phyloP scores from a whole-genome alignment of 2,888 invertebrate genomes.

The Hanleya hanleyi region DNA sequence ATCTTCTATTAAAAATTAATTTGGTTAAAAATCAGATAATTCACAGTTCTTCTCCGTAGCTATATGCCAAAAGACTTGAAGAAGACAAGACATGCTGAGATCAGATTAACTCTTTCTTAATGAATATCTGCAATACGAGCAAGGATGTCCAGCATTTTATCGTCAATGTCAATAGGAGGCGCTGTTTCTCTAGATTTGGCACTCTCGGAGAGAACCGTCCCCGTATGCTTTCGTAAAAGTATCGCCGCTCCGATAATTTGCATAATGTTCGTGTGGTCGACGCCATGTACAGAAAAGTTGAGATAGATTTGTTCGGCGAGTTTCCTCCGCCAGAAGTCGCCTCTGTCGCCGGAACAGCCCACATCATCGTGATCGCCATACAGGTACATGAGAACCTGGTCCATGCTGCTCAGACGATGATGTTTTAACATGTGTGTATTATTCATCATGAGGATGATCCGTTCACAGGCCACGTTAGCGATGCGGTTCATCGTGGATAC shows the following conservation, averaged over 20 bases:
- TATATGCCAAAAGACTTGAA: too few relatives aligned
- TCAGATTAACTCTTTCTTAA: too few relatives aligned
- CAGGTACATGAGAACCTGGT: constrained; percentile 53
- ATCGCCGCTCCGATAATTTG: constrained; percentile 54
- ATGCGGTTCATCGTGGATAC: constrained; percentile 45
- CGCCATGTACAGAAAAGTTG: constrained; percentile 54
- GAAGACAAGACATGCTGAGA: too few relatives aligned
- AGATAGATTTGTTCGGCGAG: constrained; percentile 62
- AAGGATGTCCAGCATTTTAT: constrained; percentile 55
- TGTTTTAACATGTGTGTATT: constrained; percentile 52
- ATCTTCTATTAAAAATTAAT: too few relatives aligned
- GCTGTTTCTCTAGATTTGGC: constrained; percentile 33
- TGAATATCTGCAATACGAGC: constrained; percentile 56
- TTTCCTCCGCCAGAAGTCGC: constrained; percentile 64
- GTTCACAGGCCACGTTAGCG: constrained; percentile 52
- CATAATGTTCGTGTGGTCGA: constrained; percentile 56
- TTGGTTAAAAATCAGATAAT: too few relatives aligned
- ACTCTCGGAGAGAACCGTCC: constrained; percentile 40
- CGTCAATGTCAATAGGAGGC: constrained; percentile 52
- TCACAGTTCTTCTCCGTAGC: too few relatives aligned
- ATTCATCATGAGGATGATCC: constrained; percentile 61
- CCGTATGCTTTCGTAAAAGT: constrained; percentile 49
- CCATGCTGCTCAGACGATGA: constrained; percentile 49
- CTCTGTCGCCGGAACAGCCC: constrained; percentile 57
- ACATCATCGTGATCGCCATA: constrained; percentile 59